Conservation (phyloP, 2,888 invertebrate species). For the Drosophila limbata region DNA sequence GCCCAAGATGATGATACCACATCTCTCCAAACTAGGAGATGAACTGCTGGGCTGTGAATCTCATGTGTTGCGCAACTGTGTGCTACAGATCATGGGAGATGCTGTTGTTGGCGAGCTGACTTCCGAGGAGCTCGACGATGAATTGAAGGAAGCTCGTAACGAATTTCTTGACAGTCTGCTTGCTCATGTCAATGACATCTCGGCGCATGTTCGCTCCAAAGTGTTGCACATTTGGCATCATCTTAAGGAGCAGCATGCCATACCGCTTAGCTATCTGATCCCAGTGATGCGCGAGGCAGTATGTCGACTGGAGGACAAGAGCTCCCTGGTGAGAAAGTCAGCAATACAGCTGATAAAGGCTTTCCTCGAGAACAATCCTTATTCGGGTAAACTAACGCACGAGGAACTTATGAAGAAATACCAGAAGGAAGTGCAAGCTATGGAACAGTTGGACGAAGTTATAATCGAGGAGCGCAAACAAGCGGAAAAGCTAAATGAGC, state of each 20-base stretch:
- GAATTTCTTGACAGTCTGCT: conserved; percentile 92
- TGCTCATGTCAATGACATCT: conserved; percentile 93
- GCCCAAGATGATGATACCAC: conserved; percentile 84
- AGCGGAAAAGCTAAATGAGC: conserved; percentile 86
- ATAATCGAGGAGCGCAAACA: conserved; percentile 87
- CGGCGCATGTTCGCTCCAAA: conserved; percentile 94
- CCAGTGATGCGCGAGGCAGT: conserved; percentile 89
- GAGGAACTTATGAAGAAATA: conserved; percentile 88
- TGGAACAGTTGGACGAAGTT: conserved; percentile 85
- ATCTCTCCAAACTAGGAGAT: conserved; percentile 83
- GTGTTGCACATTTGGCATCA: conserved; percentile 93
- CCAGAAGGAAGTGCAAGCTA: conserved; percentile 83
- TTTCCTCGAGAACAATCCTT: conserved; percentile 94
- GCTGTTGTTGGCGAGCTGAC: conserved; percentile 90
- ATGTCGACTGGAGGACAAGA: conserved; percentile 92
- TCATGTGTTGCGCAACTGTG: conserved; percentile 91
- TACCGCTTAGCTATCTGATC: conserved; percentile 91
- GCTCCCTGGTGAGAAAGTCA: conserved; percentile 93
- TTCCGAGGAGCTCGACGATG: conserved; percentile 90
- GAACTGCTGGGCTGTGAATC: conserved; percentile 87
- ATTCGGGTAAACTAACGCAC: conserved; percentile 88
- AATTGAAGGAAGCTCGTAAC: conserved; percentile 89
- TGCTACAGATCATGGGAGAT: conserved; percentile 93
- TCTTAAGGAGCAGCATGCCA: conserved; percentile 91
- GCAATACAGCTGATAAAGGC: conserved; percentile 88